Base-by-base conservation (phyloP, 2,797 vertebrate genomes). In the Lutjanus campechanus region DNA sequence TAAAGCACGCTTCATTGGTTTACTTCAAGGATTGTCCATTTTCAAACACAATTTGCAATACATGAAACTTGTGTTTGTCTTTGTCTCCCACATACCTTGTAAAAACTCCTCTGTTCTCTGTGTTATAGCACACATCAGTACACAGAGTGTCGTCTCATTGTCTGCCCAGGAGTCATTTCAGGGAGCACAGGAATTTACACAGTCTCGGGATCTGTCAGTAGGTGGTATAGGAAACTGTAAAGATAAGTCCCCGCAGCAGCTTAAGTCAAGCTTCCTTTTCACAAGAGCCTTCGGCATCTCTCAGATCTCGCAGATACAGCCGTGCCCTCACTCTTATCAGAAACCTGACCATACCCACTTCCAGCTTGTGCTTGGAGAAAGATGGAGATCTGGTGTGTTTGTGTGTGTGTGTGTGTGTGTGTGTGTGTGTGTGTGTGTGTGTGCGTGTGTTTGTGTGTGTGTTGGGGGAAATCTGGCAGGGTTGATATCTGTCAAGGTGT, bases 101-200 rank as follows among this genome's bases (percentile, higher is more conserved):
- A 92, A 95, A 94, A 88, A 81, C 77, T 85, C 73, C 87, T 91
- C 89, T 92, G 90, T 92, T 92, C 91, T 82, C 88, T 69, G 72
- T 83, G 90, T 88, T 88, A 84, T 85, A 88, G 80, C 46, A 63
- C 87, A 90, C 88, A 61, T 85, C 76, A 41, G 84, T 94, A 93
- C 90, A 94, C 93, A 94, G 70, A 93, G 90, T 81, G 92, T 86
- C 90, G 92, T 95, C 94, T 92, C 91, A 93, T 94, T 95, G 93
- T 95, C 94, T 95, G 88, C 83, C 70, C 19, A n/a, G 6, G 77
- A 91, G 92, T 86, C 89, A 78, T 84, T 93, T 92, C 83, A 90
- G 82, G 82, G 83, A 81, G 82, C 86, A 86, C 80, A 90, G 93
- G 92, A 94, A 92, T 94, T 95, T 94, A 93, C 92, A 93, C 91